phyloP scores from a whole-genome alignment of 2,888 invertebrate genomes.

The Thumatha senex region DNA sequence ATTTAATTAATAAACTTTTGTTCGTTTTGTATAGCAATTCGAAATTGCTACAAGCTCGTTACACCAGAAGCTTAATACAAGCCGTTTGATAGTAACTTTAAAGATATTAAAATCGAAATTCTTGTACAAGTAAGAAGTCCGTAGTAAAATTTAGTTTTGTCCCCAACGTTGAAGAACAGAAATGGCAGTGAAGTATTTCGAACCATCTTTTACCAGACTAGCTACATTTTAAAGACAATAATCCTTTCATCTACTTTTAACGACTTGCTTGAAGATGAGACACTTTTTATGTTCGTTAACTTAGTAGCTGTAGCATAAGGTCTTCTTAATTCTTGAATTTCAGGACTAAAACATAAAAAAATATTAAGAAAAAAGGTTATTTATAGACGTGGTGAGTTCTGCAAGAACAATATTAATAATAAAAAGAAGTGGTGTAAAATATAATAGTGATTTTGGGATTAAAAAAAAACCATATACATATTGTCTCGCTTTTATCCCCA shows the following conservation, averaged over 20 bases:
- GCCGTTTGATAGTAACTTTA: conserved; percentile 1
- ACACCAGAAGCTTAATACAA: conserved; percentile 1
- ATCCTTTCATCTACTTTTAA: conserved; percentile 10
- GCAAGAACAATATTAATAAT: too few species aligned
- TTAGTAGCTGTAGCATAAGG: not conserved
- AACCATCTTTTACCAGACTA: conserved; percentile 8
- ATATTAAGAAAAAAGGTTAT: too few species aligned
- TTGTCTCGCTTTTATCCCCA: too few species aligned
- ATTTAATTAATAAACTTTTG: not conserved
- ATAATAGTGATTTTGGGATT: too few species aligned
- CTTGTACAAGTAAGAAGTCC: not conserved
- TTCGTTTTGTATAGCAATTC: not conserved
- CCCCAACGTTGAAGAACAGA: not conserved
- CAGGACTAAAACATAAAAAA: too few species aligned
- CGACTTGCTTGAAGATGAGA: conserved; percentile 8
- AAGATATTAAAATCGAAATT: conserved; percentile 5
- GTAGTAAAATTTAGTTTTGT: conserved; percentile 6
- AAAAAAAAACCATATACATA: too few species aligned
- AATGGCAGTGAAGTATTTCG: conserved; percentile 1
- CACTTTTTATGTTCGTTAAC: conserved; percentile 6
- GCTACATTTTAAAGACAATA: conserved; percentile 12
- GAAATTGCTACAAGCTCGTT: conserved; percentile 3
- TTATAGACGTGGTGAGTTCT: too few species aligned
- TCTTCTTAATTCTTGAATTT: not conserved
- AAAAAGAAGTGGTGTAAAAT: too few species aligned